Base-by-base conservation (phyloP, 2,113 vertebrate species). In the Ameiurus melas region DNA sequence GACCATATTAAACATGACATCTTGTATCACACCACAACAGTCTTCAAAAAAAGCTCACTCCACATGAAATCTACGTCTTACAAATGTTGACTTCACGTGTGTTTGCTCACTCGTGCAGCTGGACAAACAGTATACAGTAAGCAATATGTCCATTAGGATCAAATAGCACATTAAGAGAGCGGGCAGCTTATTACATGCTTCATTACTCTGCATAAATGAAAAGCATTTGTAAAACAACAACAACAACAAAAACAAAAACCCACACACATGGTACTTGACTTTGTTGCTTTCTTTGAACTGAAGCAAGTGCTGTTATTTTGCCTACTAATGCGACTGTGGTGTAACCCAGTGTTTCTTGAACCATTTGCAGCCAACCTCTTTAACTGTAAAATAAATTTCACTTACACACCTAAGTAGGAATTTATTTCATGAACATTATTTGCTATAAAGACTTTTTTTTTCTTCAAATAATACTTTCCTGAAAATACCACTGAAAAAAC, bases 131-230 rank as follows among this genome's bases (percentile, higher is more conserved):
- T 30, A 27, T 13, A 70, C 43, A 53, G 12, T 73, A 9, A 73
- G 53, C 57, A 27, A 43, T 7, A 62, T 39, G 80, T 62, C 57
- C 33, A 62, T 83, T 62, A 62, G 80, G 13, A 83, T 83, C 80
- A 27, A 39, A 39, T 62, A 62, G 57, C 57, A 2, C 3, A 33
- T 43, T 83, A 60, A 62, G 33, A 43, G 36, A 83, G 33, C 22
- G 22, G 22, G 6, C 80, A 10, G 80, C 36, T 62, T 62, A 57
- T 62, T 83, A 83, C 57, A 83, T 16, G 80, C 80, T 82, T 60
- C 57, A 60, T 82, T 82, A 82, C 33, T 22, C 80, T 25, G 80
- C 33, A 4, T 62, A 39, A 43, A 83, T 62, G 22, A 62, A 83
- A 62, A 83, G 33, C 57, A 25, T 62, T 39, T 25, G 57, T 83